phyloP scores from a whole-genome alignment of 2,113 vertebrate genomes.

The Solea senegalensis region DNA sequence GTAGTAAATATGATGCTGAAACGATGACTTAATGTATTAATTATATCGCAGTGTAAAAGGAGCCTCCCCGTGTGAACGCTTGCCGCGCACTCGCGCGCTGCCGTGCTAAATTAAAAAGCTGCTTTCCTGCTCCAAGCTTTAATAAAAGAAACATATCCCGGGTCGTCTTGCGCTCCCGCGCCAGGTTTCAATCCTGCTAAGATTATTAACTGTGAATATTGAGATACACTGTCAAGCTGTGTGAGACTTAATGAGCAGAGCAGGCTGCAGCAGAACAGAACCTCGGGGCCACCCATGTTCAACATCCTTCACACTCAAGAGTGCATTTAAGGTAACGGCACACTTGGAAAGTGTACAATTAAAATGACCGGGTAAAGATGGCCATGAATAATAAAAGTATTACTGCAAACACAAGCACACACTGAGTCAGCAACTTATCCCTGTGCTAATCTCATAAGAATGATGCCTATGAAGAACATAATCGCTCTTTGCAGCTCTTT shows the following conservation, averaged over 20 bases:
- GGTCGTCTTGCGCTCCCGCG: background rate
- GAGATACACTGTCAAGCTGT: background rate
- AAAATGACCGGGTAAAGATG: background rate
- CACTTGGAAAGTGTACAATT: background rate
- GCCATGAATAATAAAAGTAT: no score
- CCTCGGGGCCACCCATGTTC: background rate
- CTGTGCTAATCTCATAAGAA: conserved; percentile 2
- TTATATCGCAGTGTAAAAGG: background rate
- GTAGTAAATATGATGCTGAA: no score
- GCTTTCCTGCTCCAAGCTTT: background rate
- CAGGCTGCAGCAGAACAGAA: background rate
- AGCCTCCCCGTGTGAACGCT: conserved; percentile 10
- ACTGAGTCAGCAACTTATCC: conserved; percentile 25
- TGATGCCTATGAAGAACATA: background rate
- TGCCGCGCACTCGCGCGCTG: conserved; percentile 27
- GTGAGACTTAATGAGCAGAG: background rate
- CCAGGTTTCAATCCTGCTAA: background rate
- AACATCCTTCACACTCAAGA: background rate
- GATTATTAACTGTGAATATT: background rate
- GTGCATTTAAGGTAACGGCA: background rate
- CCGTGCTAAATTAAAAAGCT: conserved; percentile 20
- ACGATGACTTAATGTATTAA: background rate
- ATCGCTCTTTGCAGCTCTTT: conserved; percentile 17
- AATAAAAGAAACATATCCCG: conserved; percentile 1
- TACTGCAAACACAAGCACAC: background rate